phyloP scores from a whole-genome alignment of 2,888 invertebrate genomes.

The Tenthredo scrophulariae region DNA sequence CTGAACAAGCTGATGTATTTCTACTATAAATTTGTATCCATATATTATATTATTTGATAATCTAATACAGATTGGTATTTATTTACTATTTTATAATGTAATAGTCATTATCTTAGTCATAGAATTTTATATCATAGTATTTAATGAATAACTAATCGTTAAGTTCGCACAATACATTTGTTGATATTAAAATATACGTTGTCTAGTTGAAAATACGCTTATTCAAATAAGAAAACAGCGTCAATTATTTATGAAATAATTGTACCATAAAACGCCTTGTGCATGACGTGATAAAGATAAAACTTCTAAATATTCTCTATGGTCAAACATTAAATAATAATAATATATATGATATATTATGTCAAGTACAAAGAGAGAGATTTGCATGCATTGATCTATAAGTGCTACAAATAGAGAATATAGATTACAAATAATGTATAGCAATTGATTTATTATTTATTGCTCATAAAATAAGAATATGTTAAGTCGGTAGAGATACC shows the following conservation, averaged over 20 bases:
- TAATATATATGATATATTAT: background rate
- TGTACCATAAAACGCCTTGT: background rate
- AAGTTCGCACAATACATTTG: background rate
- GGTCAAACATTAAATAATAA: background rate
- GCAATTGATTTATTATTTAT: background rate
- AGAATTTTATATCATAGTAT: background rate
- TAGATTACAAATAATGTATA: background rate
- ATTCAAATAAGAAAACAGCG: conserved; percentile 10
- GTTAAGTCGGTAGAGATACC: background rate
- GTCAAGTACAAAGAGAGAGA: conserved; percentile 3
- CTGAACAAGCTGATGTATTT: background rate
- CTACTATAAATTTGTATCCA: conserved; percentile 10
- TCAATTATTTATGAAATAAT: background rate
- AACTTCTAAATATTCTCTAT: background rate
- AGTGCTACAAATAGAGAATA: background rate
- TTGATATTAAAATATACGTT: background rate
- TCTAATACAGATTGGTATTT: background rate
- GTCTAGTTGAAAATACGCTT: background rate
- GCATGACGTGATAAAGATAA: background rate
- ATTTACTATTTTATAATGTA: background rate
- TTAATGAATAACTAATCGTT: background rate
- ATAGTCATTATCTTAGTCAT: background rate
- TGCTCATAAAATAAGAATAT: background rate
- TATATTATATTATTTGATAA: background rate
- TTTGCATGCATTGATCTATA: background rate